A percentile compares a stretch with the other conserved stretches of the same genome.
These are phyloP conservation scores for Catocala nupta DNA, from an alignment of 2,888 invertebrate species.

Conservation along the genomic window DNA sequence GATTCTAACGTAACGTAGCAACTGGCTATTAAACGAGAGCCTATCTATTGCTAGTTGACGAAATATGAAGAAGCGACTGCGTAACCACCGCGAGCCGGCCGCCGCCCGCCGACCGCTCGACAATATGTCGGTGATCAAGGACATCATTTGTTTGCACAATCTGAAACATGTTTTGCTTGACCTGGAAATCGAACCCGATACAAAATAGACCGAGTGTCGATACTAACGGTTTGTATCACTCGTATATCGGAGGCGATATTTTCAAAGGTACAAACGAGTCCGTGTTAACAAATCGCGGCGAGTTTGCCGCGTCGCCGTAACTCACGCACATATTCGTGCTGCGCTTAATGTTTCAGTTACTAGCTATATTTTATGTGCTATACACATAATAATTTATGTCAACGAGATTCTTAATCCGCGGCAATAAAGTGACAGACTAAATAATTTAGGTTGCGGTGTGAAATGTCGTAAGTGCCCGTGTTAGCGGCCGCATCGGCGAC, in stretches of 20 bases:
- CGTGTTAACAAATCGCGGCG: constrained; percentile 12
- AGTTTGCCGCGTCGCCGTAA: constrained; percentile 3
- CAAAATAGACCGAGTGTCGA: constrained; percentile 25
- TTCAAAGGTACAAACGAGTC: constrained; percentile 6
- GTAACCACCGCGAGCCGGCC: constrained; percentile 25
- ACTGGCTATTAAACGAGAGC: constrained; percentile 17
- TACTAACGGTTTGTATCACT: constrained; percentile 15
- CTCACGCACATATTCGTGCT: constrained; percentile 30
- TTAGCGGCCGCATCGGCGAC: constrained; percentile 33
- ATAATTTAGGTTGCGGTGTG: constrained; percentile 61
- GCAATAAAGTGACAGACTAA: constrained; percentile 76
- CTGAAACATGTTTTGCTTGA: constrained; percentile 49
- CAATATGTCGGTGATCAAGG: constrained; percentile 40
- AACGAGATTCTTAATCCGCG: constrained; percentile 79
- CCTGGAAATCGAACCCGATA: constrained; percentile 41
- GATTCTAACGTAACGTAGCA: constrained; percentile 26
- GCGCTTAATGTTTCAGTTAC: constrained; percentile 59
- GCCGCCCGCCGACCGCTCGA: constrained; percentile 3
- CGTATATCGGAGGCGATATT: constrained; percentile 2
- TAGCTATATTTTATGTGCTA: constrained; percentile 62
- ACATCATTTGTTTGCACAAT: constrained; percentile 48
- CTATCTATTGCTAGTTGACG: constrained; percentile 30
- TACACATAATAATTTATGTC: constrained; percentile 77
- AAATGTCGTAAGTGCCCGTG: constrained; percentile 63
- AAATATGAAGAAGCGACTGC: constrained; percentile 40